Percentiles rank a stretch among this genome's conserved stretches.
phyloP scores from a whole-genome alignment of 2,888 invertebrate genomes.

The Galerucella calmariensis region DNA sequence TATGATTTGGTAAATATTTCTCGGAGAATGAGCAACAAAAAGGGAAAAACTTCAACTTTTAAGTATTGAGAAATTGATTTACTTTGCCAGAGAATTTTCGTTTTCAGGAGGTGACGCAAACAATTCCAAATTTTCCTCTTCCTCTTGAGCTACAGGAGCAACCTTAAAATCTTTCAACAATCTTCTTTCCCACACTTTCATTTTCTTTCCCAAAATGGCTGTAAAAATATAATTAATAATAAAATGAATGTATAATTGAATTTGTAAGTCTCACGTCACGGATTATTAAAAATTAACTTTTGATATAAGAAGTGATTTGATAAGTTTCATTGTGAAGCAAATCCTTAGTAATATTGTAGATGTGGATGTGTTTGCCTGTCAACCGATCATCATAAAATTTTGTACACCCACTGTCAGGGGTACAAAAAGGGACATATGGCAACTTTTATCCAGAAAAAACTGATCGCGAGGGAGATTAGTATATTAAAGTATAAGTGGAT shows the following conservation, averaged over 20 bases:
- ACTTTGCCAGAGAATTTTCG: constrained; percentile 71
- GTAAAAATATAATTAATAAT: constrained; percentile 42
- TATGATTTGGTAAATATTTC: no score
- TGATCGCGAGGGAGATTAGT: no score
- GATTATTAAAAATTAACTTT: no score
- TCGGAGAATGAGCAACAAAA: neutral
- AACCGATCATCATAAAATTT: no score
- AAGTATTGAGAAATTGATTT: constrained; percentile 21
- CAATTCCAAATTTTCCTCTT: constrained; percentile 68
- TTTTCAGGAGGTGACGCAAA: constrained; percentile 65
- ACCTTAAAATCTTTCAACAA: constrained; percentile 91
- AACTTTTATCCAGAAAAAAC: no score
- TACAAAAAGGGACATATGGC: no score
- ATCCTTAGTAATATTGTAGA: no score
- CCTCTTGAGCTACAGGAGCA: constrained; percentile 75
- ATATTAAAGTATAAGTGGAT: no score
- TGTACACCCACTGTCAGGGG: no score
- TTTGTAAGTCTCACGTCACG: neutral
- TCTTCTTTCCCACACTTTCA: constrained; percentile 87
- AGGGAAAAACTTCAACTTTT: neutral
- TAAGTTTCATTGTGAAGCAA: no score
- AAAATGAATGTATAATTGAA: neutral
- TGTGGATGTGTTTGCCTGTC: no score
- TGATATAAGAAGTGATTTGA: no score
- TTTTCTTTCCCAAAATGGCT: constrained; percentile 81